Base-by-base conservation (phyloP, 2,113 vertebrate species). In the Suricata suricatta region DNA sequence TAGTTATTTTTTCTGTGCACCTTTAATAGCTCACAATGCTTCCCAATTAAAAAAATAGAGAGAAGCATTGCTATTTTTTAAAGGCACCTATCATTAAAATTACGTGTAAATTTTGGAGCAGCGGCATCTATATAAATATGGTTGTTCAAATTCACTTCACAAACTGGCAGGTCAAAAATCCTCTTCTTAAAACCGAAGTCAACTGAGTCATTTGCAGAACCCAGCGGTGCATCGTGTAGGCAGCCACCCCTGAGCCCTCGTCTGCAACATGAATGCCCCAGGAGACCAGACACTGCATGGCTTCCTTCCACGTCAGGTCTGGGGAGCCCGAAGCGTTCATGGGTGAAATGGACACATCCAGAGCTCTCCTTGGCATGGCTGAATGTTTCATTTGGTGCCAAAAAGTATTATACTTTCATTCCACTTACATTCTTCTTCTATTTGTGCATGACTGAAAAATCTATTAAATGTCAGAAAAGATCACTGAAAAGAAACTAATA, bases 371-470 rank as follows among this genome's bases (percentile, higher is more conserved):
- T 95, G 84, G 93, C 90, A 64, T 29, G 64, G 80, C 85, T 98
- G 90, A 97, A 96, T 96, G 97, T 97, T 98, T 96, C 96, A 96
- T 96, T 95, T 92, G 52, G 54, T 96, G 91, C 85, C 96, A 93
- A 88, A 91, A 97, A 96, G n/a, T 98, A 97, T 97, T 97, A 97
- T 85, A 92, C 85, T 96, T 98, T 96, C 96, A 97, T 90, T 83
- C 83, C 71, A 96, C 94, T 98, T 98, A 81, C 50, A 93, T 96
- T 97, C 76, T 96, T 98, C 72, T 92, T 90, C 84, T 95, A 85
- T 93, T 93, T 97, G 98, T 97, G 97, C 97, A 95, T 90, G 97
- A 97, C 88, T 88, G 97, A 96, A 97, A 96, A 98, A 96, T 97
- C 96, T 97, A 97, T 96, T 96, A 98, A 97, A 90, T 96, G 94